These are phyloP conservation scores for Oreotrochilus melanogaster DNA, from an alignment of 2,113 vertebrate genomes.

Conservation along the genomic window DNA sequence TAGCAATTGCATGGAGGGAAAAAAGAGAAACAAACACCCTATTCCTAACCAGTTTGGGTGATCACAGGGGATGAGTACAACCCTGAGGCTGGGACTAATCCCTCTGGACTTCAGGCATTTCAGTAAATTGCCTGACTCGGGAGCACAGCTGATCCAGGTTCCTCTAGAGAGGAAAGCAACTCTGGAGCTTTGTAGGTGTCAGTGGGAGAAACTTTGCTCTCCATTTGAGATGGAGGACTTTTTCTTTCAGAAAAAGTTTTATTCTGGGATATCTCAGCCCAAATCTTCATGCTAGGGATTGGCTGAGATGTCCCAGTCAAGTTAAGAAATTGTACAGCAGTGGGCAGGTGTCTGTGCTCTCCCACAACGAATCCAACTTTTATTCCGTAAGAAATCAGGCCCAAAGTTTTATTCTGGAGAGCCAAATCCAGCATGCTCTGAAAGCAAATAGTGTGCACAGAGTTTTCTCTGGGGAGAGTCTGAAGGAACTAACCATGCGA, in stretches of 20 bases:
- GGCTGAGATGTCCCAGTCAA: not conserved
- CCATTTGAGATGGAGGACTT: not conserved
- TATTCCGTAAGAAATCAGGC: constrained; percentile 23
- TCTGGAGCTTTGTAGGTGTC: not conserved
- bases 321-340: constrained; percentile 1
- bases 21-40: not conserved
- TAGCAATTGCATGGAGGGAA: not conserved
- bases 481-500: not conserved
- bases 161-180: not conserved
- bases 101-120: not conserved
- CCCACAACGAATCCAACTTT: not conserved
- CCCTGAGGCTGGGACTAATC: not conserved
- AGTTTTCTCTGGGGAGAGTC: not conserved
- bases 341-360: not conserved
- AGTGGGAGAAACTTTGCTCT: not conserved
- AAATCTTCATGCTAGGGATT: not conserved
- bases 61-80: not conserved
- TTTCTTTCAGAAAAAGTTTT: too few relatives aligned
- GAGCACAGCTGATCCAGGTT: not conserved
- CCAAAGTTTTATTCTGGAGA: constrained; percentile 28
- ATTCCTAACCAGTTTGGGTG: not conserved
- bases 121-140: not conserved
- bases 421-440: not conserved
- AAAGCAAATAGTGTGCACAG: not conserved
- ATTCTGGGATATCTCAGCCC: too few relatives aligned